Percentiles rank a stretch among this genome's conserved stretches.
Evolutionary conservation across 2,888 invertebrate genomes (phyloP).

Genomic region (Drosophila barbarae): DNA sequence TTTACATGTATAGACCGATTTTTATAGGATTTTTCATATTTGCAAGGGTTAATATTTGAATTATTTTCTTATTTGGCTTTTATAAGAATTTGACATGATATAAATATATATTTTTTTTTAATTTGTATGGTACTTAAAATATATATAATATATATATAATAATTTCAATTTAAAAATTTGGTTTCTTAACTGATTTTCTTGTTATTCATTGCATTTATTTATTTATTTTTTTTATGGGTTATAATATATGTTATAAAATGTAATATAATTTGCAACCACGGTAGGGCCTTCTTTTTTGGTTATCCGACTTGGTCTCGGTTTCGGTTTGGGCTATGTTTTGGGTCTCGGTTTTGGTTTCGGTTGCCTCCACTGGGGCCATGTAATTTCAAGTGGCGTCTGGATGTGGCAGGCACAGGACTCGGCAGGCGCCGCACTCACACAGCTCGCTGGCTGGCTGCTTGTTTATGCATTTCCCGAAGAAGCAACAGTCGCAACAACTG

Average conservation of each 20-base stretch:
- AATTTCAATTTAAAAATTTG: too few relatives aligned
- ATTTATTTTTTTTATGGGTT: too few relatives aligned
- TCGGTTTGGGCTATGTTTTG: slow-evolving; percentile 1
- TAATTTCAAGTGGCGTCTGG: slow-evolving; percentile 55
- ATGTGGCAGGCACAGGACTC: slow-evolving; percentile 24
- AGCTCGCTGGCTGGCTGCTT: slow-evolving; percentile 31
- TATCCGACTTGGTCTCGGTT: background rate
- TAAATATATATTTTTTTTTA: too few relatives aligned
- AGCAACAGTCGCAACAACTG: slow-evolving; percentile 58
- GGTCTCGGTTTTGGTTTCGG: slow-evolving; percentile 1
- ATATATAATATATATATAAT: too few relatives aligned
- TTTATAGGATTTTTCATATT: background rate
- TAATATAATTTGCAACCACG: background rate
- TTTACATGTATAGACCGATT: too few relatives aligned
- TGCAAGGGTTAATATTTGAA: background rate
- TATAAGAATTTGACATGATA: too few relatives aligned
- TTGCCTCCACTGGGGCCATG: slow-evolving; percentile 40
- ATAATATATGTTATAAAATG: too few relatives aligned
- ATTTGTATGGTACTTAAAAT: too few relatives aligned
- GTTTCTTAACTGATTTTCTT: too few relatives aligned
- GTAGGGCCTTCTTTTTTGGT: background rate
- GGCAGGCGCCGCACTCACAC: background rate
- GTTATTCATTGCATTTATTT: too few relatives aligned
- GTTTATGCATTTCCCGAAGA: slow-evolving; percentile 68
- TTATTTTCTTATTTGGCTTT: too few relatives aligned